Conservation (phyloP, 2,888 invertebrate genomes). For the Matsumyia berberina region DNA sequence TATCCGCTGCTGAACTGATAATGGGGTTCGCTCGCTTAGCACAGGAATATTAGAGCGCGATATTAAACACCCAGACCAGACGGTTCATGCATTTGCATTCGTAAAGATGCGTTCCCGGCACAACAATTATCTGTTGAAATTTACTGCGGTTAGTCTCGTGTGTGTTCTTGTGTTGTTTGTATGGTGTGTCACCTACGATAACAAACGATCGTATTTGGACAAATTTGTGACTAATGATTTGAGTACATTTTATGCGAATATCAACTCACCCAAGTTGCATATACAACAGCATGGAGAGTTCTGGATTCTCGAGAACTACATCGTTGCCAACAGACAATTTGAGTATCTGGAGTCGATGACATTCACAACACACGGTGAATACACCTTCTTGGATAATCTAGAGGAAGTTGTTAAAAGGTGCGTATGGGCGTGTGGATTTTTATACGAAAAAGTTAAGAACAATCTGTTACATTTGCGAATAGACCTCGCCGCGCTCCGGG, state of each 20-base stretch:
- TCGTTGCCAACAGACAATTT: slow-evolving; percentile 20
- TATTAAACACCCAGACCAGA: not conserved
- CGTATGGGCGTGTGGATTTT: not conserved
- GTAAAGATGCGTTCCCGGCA: slow-evolving; percentile 26
- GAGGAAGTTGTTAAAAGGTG: slow-evolving; percentile 38
- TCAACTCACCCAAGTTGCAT: not conserved
- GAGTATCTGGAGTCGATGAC: slow-evolving; percentile 47
- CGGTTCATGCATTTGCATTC: not conserved
- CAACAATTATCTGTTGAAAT: not conserved
- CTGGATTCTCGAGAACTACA: slow-evolving; percentile 54
- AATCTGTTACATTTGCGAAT: too few relatives aligned
- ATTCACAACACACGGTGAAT: slow-evolving; percentile 54
- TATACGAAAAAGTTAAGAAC: too few relatives aligned
- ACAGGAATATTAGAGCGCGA: not conserved
- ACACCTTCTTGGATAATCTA: slow-evolving; percentile 45
- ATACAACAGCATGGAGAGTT: slow-evolving; percentile 52
- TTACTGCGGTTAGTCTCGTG: not conserved
- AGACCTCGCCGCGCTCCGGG: too few relatives aligned
- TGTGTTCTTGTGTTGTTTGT: slow-evolving; percentile 4
- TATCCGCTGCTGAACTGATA: not conserved
- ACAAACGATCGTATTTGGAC: not conserved
- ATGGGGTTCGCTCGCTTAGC: not conserved
- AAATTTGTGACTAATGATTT: not conserved
- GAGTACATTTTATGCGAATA: not conserved
- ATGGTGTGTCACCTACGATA: not conserved